A percentile compares a stretch with the other conserved stretches of the same genome.
These are phyloP conservation scores for Misgurnus mizolepis DNA, from an alignment of 2,113 vertebrate species.

Conservation along the genomic window DNA sequence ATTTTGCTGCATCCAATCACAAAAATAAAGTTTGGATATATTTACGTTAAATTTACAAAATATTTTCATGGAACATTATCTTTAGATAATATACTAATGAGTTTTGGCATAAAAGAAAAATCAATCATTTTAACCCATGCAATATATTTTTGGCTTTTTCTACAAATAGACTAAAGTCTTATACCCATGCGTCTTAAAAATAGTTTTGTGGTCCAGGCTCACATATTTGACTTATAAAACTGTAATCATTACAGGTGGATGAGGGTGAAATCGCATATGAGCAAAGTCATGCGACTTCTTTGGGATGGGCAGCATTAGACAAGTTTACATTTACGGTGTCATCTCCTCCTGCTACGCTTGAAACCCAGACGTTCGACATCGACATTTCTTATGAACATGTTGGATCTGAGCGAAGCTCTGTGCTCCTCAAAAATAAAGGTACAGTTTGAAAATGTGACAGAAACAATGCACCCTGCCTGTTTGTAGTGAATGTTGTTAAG, in stretches of 20 bases:
- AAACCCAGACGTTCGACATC: constrained; percentile 78
- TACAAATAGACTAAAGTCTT: too few species aligned
- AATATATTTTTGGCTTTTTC: too few species aligned
- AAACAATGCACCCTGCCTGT: not conserved
- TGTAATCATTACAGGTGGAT: constrained; percentile 74
- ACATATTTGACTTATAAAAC: constrained; percentile 8
- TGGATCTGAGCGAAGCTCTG: constrained; percentile 72
- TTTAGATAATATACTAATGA: too few species aligned
- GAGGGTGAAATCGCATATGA: constrained; percentile 79
- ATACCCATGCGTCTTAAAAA: too few species aligned
- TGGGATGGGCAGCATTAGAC: constrained; percentile 80
- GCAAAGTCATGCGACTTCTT: constrained; percentile 69
- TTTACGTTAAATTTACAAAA: too few species aligned
- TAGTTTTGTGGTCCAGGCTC: too few species aligned
- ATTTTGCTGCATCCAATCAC: too few species aligned
- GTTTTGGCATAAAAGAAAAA: too few species aligned
- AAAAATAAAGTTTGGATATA: too few species aligned
- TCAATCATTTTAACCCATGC: too few species aligned
- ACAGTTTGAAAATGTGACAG: constrained; percentile 41
- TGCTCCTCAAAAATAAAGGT: constrained; percentile 87
- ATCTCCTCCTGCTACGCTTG: constrained; percentile 79
- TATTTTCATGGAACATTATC: too few species aligned
- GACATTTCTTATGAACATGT: constrained; percentile 84
- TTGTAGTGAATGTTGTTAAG: not conserved
- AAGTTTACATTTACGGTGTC: constrained; percentile 78